Conservation (phyloP, 2,888 invertebrate species). For the Hirtodrosophila cameraria region DNA sequence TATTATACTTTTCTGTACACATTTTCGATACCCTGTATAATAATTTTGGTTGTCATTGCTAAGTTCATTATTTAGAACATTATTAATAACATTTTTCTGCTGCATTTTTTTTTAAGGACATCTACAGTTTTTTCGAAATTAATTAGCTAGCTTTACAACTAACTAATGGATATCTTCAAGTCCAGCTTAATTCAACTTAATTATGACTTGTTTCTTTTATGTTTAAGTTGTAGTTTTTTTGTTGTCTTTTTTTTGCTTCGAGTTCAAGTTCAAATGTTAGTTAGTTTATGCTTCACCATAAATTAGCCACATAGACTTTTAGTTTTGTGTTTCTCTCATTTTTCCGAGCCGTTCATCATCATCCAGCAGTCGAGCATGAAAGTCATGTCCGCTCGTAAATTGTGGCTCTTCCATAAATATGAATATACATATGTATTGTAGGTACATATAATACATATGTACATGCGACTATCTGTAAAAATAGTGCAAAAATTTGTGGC, state of each 20-base stretch:
- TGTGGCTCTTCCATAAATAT: constrained; percentile 36
- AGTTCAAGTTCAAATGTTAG: constrained; percentile 71
- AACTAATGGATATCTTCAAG: constrained; percentile 9
- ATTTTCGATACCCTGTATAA: constrained; percentile 33
- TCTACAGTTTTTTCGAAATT: too few species aligned
- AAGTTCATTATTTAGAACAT: too few species aligned
- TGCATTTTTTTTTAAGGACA: too few species aligned
- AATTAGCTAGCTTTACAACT: not conserved
- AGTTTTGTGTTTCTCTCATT: constrained; percentile 32
- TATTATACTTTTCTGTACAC: constrained; percentile 40
- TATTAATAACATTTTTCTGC: too few species aligned
- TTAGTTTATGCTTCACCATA: constrained; percentile 47
- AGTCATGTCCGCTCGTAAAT: constrained; percentile 77
- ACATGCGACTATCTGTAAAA: constrained; percentile 40
- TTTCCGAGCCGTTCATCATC: constrained; percentile 54
- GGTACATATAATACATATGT: constrained; percentile 4
- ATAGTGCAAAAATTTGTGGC: constrained; percentile 60
- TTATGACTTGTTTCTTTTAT: constrained; percentile 11
- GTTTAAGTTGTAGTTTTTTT: constrained; percentile 22
- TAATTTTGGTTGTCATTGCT: too few species aligned
- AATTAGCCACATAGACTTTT: constrained; percentile 37
- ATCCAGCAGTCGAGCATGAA: constrained; percentile 71
- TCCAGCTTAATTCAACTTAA: not conserved
- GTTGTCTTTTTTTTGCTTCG: constrained; percentile 33
- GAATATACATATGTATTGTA: too few species aligned